Percentiles rank a stretch among this genome's conserved stretches.
phyloP scores from a whole-genome alignment of 2,797 vertebrate genomes.

The Spinibarbus caldwelli region DNA sequence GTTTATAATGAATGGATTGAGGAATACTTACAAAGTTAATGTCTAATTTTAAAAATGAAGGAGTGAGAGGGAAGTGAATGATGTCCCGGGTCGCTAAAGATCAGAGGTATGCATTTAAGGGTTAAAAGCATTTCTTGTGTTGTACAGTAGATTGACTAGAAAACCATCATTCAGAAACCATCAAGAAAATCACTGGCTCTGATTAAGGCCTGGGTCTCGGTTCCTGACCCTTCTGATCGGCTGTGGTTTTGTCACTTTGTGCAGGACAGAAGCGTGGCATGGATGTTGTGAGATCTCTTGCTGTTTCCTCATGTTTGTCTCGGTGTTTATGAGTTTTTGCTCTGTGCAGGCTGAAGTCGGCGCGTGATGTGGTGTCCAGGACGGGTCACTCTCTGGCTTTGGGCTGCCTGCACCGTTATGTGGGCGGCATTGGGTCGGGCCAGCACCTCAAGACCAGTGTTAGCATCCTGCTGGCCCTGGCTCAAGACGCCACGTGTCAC shows the following conservation, averaged over 20 bases:
- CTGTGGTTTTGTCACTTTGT: not conserved
- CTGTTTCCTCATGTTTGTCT: not conserved
- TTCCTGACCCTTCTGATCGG: not conserved
- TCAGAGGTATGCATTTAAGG: no score
- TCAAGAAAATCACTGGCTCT: no score
- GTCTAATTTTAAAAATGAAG: no score
- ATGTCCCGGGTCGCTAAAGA: no score
- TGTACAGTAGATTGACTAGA: no score
- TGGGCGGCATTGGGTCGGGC: slow-evolving; percentile 97
- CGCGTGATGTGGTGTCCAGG: slow-evolving; percentile 97
- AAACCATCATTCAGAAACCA: no score
- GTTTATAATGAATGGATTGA: no score
- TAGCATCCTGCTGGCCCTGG: slow-evolving; percentile 95
- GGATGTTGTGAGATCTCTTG: not conserved
- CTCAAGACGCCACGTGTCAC: slow-evolving; percentile 96
- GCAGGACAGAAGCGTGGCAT: not conserved
- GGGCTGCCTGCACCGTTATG: slow-evolving; percentile 98
- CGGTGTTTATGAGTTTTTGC: not conserved
- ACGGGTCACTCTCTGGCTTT: slow-evolving; percentile 97
- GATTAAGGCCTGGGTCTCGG: no score
- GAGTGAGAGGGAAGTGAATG: no score
- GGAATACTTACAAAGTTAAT: no score
- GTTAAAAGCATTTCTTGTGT: no score
- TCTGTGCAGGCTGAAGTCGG: slow-evolving; percentile 88
- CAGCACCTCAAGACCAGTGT: slow-evolving; percentile 99